Conservation (phyloP, 2,797 vertebrate genomes). For the Anguilla obscura region DNA sequence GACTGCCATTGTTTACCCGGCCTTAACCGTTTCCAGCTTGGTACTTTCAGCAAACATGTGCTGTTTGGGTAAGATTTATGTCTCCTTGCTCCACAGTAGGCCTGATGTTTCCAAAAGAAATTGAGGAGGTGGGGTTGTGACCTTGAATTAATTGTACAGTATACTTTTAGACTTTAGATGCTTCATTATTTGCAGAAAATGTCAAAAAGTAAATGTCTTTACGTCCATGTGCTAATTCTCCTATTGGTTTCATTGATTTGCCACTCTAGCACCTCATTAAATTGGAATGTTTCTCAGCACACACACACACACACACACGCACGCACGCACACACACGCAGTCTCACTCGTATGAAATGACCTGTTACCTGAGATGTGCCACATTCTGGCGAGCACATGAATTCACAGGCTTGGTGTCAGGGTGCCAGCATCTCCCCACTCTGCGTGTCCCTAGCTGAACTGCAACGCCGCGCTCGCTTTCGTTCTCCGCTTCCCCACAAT, state of each 20-base stretch:
- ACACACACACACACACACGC: background rate
- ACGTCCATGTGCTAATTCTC: constrained; percentile 72
- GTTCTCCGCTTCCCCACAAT: background rate
- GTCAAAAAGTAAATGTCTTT: constrained; percentile 70
- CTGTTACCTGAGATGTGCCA: background rate
- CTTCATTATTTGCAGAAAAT: constrained; percentile 70
- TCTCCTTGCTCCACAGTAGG: background rate
- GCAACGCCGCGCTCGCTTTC: background rate
- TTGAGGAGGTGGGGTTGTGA: constrained; percentile 45
- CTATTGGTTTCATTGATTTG: constrained; percentile 68
- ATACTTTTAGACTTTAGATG: constrained; percentile 64
- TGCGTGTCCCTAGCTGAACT: constrained; percentile 10
- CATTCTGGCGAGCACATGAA: background rate
- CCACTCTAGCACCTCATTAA: constrained; percentile 67
- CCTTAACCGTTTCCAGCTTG: constrained; percentile 17
- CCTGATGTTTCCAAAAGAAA: constrained; percentile 43
- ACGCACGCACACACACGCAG: background rate
- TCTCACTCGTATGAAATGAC: background rate
- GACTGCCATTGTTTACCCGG: constrained; percentile 37
- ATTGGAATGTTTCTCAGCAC: constrained; percentile 42
- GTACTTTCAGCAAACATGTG: constrained; percentile 13
- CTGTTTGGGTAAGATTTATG: constrained; percentile 7
- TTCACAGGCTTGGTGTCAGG: background rate
- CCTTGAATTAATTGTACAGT: constrained; percentile 63
- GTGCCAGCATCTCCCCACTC: background rate